Evolutionary conservation across 2,888 invertebrate genomes (phyloP).

Genomic region (Brenthis hecate): DNA sequence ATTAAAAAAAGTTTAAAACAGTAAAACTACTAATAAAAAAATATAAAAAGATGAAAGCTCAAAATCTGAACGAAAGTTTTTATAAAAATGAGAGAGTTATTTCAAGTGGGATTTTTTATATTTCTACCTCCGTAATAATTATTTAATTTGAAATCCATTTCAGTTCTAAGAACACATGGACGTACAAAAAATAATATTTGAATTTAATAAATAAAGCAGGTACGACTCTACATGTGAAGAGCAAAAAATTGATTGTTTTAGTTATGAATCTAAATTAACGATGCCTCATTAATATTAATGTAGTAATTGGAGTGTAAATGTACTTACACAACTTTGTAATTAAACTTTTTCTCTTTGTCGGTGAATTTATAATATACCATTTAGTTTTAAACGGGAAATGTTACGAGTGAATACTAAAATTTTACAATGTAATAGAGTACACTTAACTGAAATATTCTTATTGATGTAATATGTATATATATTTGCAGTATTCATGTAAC

Average conservation of each 20-base stretch:
- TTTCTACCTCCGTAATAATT: background rate
- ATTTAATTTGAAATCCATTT: slow-evolving; percentile 7
- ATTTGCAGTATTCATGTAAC: too few relatives aligned
- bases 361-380: background rate
- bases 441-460: background rate
- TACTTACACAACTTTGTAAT: slow-evolving; percentile 22
- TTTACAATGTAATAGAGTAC: background rate
- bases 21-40: too few relatives aligned
- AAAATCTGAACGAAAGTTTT: background rate
- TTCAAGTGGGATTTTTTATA: background rate
- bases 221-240: slow-evolving; percentile 11
- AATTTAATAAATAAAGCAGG: slow-evolving; percentile 14
- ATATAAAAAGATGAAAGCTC: slow-evolving; percentile 5
- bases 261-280: slow-evolving; percentile 28
- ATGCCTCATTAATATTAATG: slow-evolving; percentile 35
- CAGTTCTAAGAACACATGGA: slow-evolving; percentile 8
- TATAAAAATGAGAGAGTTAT: background rate
- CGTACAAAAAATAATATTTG: slow-evolving; percentile 6
- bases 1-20: too few relatives aligned
- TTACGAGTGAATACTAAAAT: background rate
- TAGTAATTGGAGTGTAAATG: slow-evolving; percentile 26
- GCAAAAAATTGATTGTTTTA: slow-evolving; percentile 32
- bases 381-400: background rate
- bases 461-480: too few relatives aligned
- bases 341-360: slow-evolving; percentile 18